Evolutionary conservation across 2,113 vertebrate genomes (phyloP).

Genomic region (Peucedramus taeniatus): DNA sequence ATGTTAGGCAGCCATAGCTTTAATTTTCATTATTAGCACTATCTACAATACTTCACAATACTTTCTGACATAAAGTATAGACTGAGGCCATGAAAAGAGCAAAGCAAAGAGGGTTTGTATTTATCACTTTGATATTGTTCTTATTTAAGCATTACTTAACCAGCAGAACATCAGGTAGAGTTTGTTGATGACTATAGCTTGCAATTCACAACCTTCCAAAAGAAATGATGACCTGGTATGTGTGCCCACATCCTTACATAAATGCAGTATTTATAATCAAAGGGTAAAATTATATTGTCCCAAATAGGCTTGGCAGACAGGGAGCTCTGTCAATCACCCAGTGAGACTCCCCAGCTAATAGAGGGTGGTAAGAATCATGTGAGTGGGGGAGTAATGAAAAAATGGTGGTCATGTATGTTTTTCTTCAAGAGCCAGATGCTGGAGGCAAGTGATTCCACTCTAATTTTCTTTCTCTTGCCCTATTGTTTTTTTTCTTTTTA

Average conservation of each 20-base stretch:
- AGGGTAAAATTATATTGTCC: neutral
- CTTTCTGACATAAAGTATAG: slow-evolving; percentile 11
- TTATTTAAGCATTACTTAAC: slow-evolving; percentile 40
- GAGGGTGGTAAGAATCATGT: neutral
- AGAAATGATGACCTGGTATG: neutral
- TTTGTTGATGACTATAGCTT: slow-evolving; percentile 27
- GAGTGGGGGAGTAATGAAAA: neutral
- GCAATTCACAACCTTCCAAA: neutral
- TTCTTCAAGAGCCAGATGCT: slow-evolving; percentile 30
- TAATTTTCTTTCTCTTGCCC: slow-evolving; percentile 1
- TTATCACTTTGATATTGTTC: slow-evolving; percentile 9
- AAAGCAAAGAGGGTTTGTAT: neutral
- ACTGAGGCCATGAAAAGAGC: slow-evolving; percentile 12
- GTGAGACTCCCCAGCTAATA: neutral
- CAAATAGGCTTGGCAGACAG: neutral
- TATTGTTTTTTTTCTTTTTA: neutral
- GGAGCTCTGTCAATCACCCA: neutral
- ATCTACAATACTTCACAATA: slow-evolving; percentile 9
- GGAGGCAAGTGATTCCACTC: slow-evolving; percentile 18
- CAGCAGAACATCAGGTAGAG: neutral
- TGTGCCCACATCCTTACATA: neutral
- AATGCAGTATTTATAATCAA: neutral
- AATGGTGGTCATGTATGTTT: neutral
- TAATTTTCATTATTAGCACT: slow-evolving; percentile 8
- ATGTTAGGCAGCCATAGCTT: neutral